Percentiles rank a stretch among this genome's conserved stretches.
These are phyloP conservation scores for Physocephala rufipes DNA, from an alignment of 2,888 invertebrate genomes.

Conservation along the genomic window DNA sequence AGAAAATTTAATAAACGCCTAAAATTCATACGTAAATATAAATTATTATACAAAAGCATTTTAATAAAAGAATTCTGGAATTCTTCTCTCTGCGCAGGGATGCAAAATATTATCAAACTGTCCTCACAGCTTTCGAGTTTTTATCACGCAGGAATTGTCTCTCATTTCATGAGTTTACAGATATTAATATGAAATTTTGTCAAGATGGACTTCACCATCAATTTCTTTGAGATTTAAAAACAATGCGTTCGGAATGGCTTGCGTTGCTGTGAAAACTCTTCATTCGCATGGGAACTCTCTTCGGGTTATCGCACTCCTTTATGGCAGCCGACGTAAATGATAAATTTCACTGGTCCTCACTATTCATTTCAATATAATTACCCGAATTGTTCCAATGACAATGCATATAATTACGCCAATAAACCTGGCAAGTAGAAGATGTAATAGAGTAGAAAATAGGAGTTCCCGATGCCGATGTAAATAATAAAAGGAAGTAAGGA, in stretches of 20 bases:
- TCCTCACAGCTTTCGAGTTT: too few relatives aligned
- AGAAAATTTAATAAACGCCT: too few relatives aligned
- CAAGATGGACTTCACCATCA: too few relatives aligned
- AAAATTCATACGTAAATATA: too few relatives aligned
- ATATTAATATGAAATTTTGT: too few relatives aligned
- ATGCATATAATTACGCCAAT: conserved; percentile 77
- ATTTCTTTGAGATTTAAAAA: conserved; percentile 48
- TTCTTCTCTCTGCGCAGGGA: too few relatives aligned
- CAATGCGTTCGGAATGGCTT: conserved; percentile 48
- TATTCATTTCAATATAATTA: conserved; percentile 75
- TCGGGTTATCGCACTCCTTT: conserved; percentile 43
- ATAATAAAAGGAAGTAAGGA: background rate
- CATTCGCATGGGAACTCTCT: conserved; percentile 29
- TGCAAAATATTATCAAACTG: too few relatives aligned
- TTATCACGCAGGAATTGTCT: too few relatives aligned
- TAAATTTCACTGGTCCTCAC: conserved; percentile 62
- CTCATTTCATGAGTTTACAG: too few relatives aligned
- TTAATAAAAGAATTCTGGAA: too few relatives aligned
- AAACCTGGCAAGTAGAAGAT: conserved; percentile 79
- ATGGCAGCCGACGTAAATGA: conserved; percentile 70
- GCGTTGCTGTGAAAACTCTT: conserved; percentile 28
- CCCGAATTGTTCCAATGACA: conserved; percentile 74
- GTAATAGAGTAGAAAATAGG: conserved; percentile 84
- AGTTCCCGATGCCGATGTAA: conserved; percentile 68
- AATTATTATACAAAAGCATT: too few relatives aligned